phyloP scores from a whole-genome alignment of 2,888 invertebrate species.

The Andrena trimmerana region DNA sequence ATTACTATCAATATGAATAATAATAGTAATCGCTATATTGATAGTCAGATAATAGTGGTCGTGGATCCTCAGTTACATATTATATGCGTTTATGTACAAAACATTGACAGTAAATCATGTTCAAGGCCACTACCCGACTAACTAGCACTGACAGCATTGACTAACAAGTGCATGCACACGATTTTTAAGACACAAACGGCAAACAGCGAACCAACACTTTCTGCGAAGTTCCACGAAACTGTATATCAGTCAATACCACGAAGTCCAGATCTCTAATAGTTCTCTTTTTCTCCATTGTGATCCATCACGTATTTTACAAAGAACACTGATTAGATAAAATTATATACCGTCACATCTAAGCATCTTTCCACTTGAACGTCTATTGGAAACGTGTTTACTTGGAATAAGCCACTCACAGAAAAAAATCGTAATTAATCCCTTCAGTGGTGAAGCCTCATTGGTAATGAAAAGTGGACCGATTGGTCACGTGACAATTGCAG shows the following conservation, averaged over 20 bases:
- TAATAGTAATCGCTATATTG: conserved; percentile 60
- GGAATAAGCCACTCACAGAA: no score
- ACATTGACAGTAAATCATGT: conserved; percentile 29
- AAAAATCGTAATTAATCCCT: no score
- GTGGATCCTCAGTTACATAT: conserved; percentile 45
- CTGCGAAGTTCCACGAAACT: conserved; percentile 13
- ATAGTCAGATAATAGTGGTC: conserved; percentile 49
- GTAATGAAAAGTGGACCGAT: neutral
- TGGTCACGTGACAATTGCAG: conserved; percentile 17
- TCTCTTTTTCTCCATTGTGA: no score
- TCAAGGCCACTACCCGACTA: conserved; percentile 36
- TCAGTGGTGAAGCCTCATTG: no score
- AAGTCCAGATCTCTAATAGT: no score
- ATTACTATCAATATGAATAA: conserved; percentile 52
- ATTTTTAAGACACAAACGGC: conserved; percentile 64
- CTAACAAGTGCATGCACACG: conserved; percentile 46
- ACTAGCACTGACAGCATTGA: conserved; percentile 50
- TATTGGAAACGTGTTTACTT: no score
- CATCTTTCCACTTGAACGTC: no score
- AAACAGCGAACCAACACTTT: conserved; percentile 42
- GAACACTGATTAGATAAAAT: no score
- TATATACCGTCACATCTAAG: no score
- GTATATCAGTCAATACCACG: neutral
- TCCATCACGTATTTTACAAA: no score
- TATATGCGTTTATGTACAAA: conserved; percentile 68